phyloP scores from a whole-genome alignment of 2,113 vertebrate genomes.

The Eurystomus gularis region DNA sequence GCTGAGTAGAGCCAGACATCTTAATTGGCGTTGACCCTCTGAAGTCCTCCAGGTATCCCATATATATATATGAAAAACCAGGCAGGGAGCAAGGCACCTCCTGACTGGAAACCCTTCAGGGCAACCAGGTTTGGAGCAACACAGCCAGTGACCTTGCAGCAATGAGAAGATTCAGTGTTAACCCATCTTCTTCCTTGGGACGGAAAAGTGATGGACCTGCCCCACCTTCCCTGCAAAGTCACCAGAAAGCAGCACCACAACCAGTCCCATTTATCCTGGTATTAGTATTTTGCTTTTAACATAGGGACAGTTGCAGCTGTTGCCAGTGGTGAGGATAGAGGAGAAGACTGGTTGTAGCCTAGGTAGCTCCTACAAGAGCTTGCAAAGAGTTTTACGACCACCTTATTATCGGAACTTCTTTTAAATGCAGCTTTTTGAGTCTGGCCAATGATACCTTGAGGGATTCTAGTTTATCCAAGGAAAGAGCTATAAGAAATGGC shows the following conservation, averaged over 20 bases:
- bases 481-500: neutral
- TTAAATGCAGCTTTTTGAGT: neutral
- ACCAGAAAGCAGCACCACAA: neutral
- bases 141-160: neutral
- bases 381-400: neutral
- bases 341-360: neutral
- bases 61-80: neutral
- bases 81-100: neutral
- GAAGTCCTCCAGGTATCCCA: neutral
- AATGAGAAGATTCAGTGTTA: accelerated
- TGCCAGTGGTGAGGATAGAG: neutral
- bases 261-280: neutral
- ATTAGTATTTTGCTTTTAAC: neutral
- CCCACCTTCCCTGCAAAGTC: neutral
- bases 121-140: neutral
- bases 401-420: no score
- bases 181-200: neutral
- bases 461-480: neutral
- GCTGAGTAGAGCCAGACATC: neutral
- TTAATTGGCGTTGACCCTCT: neutral
- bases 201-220: accelerated
- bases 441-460: accelerated
- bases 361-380: neutral
- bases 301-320: neutral
- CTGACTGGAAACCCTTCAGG: neutral